phyloP scores from a whole-genome alignment of 2,797 vertebrate genomes.

The Dermochelys coriacea region DNA sequence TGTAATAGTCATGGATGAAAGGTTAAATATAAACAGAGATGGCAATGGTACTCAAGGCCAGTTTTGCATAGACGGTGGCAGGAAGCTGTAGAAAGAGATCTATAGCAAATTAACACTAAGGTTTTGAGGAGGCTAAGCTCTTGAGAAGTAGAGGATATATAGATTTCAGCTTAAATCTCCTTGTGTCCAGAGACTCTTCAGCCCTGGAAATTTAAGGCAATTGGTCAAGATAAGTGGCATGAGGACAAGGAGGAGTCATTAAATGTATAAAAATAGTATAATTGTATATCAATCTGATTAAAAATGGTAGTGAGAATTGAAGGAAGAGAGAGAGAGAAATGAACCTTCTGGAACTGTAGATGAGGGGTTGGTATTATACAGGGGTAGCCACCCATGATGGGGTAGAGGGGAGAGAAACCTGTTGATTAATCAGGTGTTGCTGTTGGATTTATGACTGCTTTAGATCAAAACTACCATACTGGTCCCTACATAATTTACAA shows the following conservation, averaged over 20 bases:
- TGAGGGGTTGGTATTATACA: not conserved
- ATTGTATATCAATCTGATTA: not conserved
- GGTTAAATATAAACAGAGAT: not conserved
- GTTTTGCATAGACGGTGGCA: not conserved
- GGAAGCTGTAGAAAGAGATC: not conserved
- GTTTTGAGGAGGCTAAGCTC: not conserved
- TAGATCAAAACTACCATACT: not conserved
- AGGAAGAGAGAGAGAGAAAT: not conserved
- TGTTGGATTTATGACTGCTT: not conserved
- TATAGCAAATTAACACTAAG: not conserved
- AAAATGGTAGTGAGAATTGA: not conserved
- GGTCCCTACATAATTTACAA: not conserved
- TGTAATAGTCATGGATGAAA: not conserved
- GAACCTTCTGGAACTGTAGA: not conserved
- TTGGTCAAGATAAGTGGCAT: not conserved
- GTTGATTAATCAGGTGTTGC: not conserved
- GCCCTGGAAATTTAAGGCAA: not conserved
- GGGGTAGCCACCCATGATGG: not conserved
- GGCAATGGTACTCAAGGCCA: slow-evolving; percentile 13
- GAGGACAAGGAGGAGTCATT: not conserved
- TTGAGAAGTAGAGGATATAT: not conserved
- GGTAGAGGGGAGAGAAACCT: not conserved
- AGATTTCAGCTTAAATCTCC: not conserved
- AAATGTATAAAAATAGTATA: not conserved
- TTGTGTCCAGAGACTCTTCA: not conserved